Evolutionary conservation across 2,888 invertebrate genomes (phyloP).

Genomic region (Stenoptilia bipunctidactyla): DNA sequence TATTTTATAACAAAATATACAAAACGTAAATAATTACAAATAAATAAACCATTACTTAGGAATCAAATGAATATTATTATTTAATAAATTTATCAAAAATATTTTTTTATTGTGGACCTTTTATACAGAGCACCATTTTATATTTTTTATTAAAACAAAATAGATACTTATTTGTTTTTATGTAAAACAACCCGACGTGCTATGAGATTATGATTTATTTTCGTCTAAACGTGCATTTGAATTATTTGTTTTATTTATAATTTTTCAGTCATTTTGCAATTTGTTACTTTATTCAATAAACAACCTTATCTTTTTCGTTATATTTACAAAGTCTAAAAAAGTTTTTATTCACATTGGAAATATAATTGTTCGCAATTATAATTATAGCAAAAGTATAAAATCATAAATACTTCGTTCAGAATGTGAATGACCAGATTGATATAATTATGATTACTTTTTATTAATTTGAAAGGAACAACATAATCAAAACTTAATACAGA

Average conservation of each 20-base stretch:
- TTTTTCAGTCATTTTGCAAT: constrained; percentile 27
- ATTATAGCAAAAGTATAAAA: constrained; percentile 1
- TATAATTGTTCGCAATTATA: constrained; percentile 1
- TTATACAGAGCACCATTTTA: neutral
- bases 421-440: too few species aligned
- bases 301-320: neutral
- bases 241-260: constrained; percentile 15
- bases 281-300: constrained; percentile 25
- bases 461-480: too few species aligned
- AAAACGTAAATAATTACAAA: constrained; percentile 52
- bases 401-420: too few species aligned
- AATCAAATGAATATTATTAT: constrained; percentile 20
- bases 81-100: neutral
- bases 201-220: neutral
- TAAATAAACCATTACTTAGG: constrained; percentile 62
- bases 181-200: neutral
- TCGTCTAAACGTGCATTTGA: neutral
- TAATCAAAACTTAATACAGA: too few species aligned
- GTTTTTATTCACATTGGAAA: too few species aligned
- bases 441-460: too few species aligned
- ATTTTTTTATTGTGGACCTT: neutral
- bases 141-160: neutral
- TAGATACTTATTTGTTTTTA: neutral
- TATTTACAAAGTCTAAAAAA: too few species aligned
- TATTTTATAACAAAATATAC: constrained; percentile 38